A percentile compares a stretch with the other conserved stretches of the same genome.
phyloP scores from a whole-genome alignment of 1,140 invertebrate genomes.

The Leptopilina clavipes region DNA sequence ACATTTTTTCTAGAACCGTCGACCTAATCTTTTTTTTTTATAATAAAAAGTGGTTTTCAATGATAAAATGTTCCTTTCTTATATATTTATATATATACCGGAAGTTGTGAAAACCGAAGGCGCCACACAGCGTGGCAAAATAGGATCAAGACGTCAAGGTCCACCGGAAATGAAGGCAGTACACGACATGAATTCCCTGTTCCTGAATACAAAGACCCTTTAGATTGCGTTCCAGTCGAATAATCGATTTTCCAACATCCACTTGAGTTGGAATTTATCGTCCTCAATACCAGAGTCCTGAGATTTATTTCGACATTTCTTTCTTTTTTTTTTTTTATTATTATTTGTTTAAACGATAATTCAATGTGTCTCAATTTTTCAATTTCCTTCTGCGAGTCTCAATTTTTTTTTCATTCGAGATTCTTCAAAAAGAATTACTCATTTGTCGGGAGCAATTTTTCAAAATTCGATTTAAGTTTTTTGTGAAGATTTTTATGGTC shows the following conservation, averaged over 20 bases:
- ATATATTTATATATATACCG: background rate
- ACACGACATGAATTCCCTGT: constrained; percentile 39
- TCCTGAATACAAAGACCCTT: constrained; percentile 38
- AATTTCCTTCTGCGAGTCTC: too few relatives aligned
- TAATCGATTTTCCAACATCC: constrained; percentile 16
- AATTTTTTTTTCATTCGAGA: too few relatives aligned
- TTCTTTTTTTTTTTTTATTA: too few relatives aligned
- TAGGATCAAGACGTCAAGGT: constrained; percentile 48
- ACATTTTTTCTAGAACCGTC: too few relatives aligned
- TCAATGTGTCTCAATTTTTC: background rate
- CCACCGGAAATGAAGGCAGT: constrained; percentile 48
- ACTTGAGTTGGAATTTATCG: constrained; percentile 18
- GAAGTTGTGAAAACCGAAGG: constrained; percentile 45
- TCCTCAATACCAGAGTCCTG: background rate
- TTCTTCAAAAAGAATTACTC: too few relatives aligned
- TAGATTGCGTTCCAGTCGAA: constrained; percentile 14
- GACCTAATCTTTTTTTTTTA: too few relatives aligned
- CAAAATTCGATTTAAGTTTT: too few relatives aligned
- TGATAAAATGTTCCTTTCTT: constrained; percentile 55
- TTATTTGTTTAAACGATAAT: background rate
- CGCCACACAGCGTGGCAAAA: constrained; percentile 50
- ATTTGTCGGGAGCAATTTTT: too few relatives aligned
- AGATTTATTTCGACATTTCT: constrained; percentile 1
- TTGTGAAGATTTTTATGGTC: too few relatives aligned
- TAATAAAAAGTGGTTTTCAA: too few relatives aligned